Evolutionary conservation across 2,888 invertebrate genomes (phyloP), one percentile per base, ranked within the genome.

Genomic region (Athalia cordata): DNA sequence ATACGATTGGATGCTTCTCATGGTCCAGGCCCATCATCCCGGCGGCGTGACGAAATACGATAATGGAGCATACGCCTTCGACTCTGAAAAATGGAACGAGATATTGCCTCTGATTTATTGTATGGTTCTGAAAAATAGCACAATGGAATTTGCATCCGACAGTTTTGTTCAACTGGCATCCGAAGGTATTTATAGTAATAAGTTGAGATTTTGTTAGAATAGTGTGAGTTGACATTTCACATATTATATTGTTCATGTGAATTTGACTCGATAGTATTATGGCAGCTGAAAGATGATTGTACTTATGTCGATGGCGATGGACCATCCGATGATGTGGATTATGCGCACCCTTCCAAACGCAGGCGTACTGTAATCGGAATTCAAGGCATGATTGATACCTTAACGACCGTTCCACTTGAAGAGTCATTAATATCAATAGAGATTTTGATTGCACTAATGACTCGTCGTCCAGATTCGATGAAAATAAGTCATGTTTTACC

Each of bases 21-120:
- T 93, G 87, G 82, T 93, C 11, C 86, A 90, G 81, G 85, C 92
- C 50, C 93, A 93, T 85, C 91, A 92, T 86, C 93, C 93, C 0
- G 87, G 89, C 77, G 92, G 92, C 43, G 88, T 85, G 3, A 80
- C 78, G 13, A 85, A 88, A 77, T 84, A 83, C 6, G 79, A 89
- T 45, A 82, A 87, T 29, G 85, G 86, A 13, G 89, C 90, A 0
- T 90, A 89, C 80, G 91, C 91, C 5, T 82, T 83, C 75, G 84
- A 90, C 79, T 90, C 90, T 89, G 81, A 83, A 1, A 85, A 86
- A 15, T 93, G 93, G 93, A 90, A 87, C 9, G 85, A 81, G 43
- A 88, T 89, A 61, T 82, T 92, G 9, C 85, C 86, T 74, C 84
- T 84, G 52, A 88, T 92, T 62, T 91, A 91, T 80, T 80, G 81